phyloP scores from a whole-genome alignment of 2,113 vertebrate species.

The Noturus placidus region DNA sequence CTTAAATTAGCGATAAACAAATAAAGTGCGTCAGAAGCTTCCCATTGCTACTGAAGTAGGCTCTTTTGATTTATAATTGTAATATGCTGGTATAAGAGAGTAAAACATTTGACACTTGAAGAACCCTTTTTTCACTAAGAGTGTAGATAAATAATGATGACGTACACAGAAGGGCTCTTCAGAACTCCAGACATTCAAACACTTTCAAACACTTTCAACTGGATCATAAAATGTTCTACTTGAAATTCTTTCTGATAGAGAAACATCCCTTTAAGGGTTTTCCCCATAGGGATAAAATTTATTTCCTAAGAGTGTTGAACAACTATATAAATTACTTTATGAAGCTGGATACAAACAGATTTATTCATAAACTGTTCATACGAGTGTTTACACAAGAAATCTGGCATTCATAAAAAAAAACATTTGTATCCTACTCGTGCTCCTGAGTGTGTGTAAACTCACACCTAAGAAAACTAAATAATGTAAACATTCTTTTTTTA shows the following conservation, averaged over 20 bases:
- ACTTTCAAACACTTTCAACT: background rate
- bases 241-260: background rate
- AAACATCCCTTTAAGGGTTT: background rate
- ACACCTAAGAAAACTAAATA: background rate
- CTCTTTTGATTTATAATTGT: background rate
- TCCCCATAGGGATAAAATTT: background rate
- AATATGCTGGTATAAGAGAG: background rate
- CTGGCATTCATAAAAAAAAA: too few species aligned
- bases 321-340: background rate
- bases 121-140: background rate
- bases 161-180: background rate
- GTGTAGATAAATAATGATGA: background rate
- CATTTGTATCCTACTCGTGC: background rate
- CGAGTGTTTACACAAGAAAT: background rate
- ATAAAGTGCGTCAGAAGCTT: background rate
- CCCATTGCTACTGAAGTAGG: background rate
- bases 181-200: background rate
- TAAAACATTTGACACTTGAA: background rate
- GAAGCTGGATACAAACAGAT: background rate
- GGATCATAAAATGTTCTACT: background rate
- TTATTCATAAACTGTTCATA: background rate
- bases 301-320: background rate
- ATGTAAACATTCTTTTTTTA: background rate
- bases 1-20: background rate
- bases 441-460: background rate